Percentiles rank a stretch among this genome's conserved stretches.
phyloP scores from a whole-genome alignment of 2,797 vertebrate species.

The Micromesistius poutassou region DNA sequence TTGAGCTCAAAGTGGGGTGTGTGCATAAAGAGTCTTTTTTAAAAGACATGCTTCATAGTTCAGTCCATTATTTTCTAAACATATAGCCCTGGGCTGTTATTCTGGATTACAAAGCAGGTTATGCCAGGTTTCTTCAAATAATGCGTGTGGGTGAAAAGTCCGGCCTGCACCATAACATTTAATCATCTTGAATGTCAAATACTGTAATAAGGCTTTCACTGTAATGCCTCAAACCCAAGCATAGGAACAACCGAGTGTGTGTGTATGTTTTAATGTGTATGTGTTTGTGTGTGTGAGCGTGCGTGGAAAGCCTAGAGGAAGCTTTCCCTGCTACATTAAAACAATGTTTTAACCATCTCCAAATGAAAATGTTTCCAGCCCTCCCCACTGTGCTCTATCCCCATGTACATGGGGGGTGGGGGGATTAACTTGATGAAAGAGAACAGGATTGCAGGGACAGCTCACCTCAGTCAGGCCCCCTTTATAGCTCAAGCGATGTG shows the following conservation, averaged over 20 bases:
- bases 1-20: not conserved
- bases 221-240: slow-evolving; percentile 79
- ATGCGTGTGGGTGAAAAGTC: slow-evolving; percentile 55
- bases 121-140: slow-evolving; percentile 42
- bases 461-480: slow-evolving; percentile 38
- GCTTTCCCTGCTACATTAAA: slow-evolving; percentile 71
- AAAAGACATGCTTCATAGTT: not conserved
- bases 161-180: slow-evolving; percentile 80
- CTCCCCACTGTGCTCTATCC: slow-evolving; percentile 57
- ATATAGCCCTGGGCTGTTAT: not conserved
- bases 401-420: slow-evolving; percentile 35
- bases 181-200: slow-evolving; percentile 84
- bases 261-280: slow-evolving; percentile 23
- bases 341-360: slow-evolving; percentile 70
- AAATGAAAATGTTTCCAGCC: slow-evolving; percentile 75
- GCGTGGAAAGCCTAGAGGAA: slow-evolving; percentile 65
- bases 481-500: not conserved
- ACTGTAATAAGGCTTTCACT: slow-evolving; percentile 79
- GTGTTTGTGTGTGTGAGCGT: slow-evolving; percentile 5
- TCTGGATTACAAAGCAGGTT: not conserved
- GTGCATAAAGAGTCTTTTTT: not conserved
- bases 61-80: not conserved
- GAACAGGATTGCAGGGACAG: slow-evolving; percentile 49
- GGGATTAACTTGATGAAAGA: slow-evolving; percentile 61
- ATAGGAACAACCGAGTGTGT: slow-evolving; percentile 57